Percentiles rank a stretch among this genome's conserved stretches.
phyloP scores from a whole-genome alignment of 2,113 vertebrate genomes.

The Chamaetylas fuelleborni region DNA sequence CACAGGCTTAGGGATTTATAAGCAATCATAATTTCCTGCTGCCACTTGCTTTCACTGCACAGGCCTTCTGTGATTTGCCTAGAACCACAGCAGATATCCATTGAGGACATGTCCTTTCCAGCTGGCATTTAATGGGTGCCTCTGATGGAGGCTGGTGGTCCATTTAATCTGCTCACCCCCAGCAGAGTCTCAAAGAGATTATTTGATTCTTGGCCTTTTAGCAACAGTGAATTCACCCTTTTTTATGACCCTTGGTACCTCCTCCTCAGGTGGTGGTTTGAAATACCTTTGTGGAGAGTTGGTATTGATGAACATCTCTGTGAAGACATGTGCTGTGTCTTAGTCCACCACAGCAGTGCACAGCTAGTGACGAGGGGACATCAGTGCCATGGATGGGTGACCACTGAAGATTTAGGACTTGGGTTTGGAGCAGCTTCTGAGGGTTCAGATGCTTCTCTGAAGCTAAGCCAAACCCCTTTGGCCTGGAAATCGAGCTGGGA shows the following conservation, averaged over 20 bases:
- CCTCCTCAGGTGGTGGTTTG: not conserved
- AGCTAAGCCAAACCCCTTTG: constrained; percentile 56
- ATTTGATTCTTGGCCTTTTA: not conserved
- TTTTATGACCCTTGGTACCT: not conserved
- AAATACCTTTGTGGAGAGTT: not conserved
- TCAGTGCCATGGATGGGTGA: not conserved
- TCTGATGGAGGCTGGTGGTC: not conserved
- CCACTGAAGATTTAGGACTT: constrained; percentile 24
- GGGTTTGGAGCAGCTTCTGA: constrained; percentile 46
- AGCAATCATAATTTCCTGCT: not conserved
- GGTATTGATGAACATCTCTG: not conserved
- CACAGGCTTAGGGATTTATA: not conserved
- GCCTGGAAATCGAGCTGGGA: constrained; percentile 33
- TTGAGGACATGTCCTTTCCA: not conserved
- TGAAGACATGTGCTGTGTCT: not conserved
- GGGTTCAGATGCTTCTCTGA: constrained; percentile 54
- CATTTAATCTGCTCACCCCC: not conserved
- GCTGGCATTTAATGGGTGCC: not conserved
- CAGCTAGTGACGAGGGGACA: not conserved
- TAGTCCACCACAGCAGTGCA: not conserved
- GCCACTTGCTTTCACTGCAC: not conserved
- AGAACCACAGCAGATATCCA: not conserved
- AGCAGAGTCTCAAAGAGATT: not conserved
- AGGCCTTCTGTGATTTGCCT: not conserved
- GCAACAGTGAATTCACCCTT: not conserved